Conservation (phyloP, 2,888 invertebrate species). For the Anthrax anthrax region DNA sequence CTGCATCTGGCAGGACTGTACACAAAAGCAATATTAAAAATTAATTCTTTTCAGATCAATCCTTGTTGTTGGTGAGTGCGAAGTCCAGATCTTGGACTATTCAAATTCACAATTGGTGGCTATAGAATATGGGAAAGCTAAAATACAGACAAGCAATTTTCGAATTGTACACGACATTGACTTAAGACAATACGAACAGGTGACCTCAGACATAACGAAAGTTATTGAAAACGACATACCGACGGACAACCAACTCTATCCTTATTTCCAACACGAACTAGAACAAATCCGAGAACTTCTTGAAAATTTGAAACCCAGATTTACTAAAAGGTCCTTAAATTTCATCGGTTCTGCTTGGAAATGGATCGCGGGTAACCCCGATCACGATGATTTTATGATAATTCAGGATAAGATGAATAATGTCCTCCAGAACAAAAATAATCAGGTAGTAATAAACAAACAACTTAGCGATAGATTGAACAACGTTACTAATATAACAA, state of each 20-base stretch:
- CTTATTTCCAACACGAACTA: background rate
- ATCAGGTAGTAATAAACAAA: slow-evolving; percentile 3
- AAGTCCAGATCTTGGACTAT: background rate
- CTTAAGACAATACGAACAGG: background rate
- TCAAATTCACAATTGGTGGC: slow-evolving; percentile 1
- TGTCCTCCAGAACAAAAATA: slow-evolving; percentile 1
- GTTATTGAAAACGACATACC: background rate
- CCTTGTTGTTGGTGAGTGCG: background rate
- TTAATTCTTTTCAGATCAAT: background rate
- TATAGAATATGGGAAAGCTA: background rate
- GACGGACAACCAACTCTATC: background rate
- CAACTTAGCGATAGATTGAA: slow-evolving; percentile 4
- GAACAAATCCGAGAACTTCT: background rate
- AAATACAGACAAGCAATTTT: slow-evolving; percentile 1
- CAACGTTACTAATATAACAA: slow-evolving; percentile 1
- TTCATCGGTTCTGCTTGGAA: slow-evolving; percentile 2
- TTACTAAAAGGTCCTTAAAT: background rate
- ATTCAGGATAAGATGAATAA: slow-evolving; percentile 3
- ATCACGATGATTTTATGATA: background rate
- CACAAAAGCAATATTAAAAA: too few relatives aligned
- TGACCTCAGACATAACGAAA: background rate
- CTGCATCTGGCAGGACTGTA: too few relatives aligned
- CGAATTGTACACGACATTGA: slow-evolving; percentile 2
- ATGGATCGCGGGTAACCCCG: slow-evolving; percentile 1
- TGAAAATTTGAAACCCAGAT: background rate